These are phyloP conservation scores for Ormyrus rosae DNA, from an alignment of 2,888 invertebrate species.

Conservation along the genomic window DNA sequence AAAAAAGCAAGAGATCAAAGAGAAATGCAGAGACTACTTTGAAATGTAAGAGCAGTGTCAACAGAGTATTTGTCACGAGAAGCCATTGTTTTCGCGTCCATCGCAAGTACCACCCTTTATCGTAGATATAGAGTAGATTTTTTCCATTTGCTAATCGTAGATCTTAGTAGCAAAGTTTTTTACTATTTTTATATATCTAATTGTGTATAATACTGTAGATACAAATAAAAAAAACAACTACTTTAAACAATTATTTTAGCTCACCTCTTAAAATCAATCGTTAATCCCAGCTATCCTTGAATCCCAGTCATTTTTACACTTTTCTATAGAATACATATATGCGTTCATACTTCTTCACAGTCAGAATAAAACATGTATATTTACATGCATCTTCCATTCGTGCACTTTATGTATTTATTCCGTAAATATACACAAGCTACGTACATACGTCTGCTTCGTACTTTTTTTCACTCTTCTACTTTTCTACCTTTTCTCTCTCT, in stretches of 20 bases:
- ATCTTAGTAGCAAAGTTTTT: conserved; percentile 26
- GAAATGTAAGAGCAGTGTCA: not conserved
- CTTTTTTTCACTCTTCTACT: conserved; percentile 48
- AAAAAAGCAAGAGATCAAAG: not conserved
- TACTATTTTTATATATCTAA: conserved; percentile 37
- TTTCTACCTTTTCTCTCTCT: conserved; percentile 47
- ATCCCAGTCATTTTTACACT: conserved; percentile 14
- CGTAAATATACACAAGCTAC: conserved; percentile 49
- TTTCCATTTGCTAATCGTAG: conserved; percentile 18
- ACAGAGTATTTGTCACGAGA: not conserved
- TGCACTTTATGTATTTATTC: conserved; percentile 53
- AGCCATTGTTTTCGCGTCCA: conserved; percentile 5
- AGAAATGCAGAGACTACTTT: not conserved
- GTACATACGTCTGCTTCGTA: conserved; percentile 44
- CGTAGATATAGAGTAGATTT: conserved; percentile 32
- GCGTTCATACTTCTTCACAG: conserved; percentile 19
- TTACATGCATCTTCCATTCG: conserved; percentile 45
- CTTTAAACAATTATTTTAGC: conserved; percentile 15
- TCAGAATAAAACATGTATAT: conserved; percentile 53
- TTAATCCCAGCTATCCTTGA: conserved; percentile 9
- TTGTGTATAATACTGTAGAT: conserved; percentile 37
- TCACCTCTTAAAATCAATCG: conserved; percentile 17
- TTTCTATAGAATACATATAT: conserved; percentile 21
- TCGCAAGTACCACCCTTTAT: conserved; percentile 44
- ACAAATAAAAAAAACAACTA: conserved; percentile 20